phyloP scores from a whole-genome alignment of 1,140 invertebrate genomes.

The Danaus melanippus region DNA sequence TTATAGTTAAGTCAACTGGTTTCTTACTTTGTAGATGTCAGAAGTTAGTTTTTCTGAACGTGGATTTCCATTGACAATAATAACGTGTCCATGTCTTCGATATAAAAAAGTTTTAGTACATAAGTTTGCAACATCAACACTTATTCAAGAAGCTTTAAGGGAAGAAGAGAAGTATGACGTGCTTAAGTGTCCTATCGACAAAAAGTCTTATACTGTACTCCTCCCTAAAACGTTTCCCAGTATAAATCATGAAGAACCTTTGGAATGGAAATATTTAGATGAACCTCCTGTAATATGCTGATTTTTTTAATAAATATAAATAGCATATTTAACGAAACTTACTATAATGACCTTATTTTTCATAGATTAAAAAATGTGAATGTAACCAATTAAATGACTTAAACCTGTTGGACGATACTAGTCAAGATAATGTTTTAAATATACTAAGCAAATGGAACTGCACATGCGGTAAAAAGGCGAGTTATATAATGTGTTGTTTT shows the following conservation, averaged over 20 bases:
- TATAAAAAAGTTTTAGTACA: slow-evolving; percentile 46
- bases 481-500: slow-evolving; percentile 8
- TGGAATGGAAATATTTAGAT: slow-evolving; percentile 51
- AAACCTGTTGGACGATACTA: slow-evolving; percentile 51
- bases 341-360: slow-evolving; percentile 14
- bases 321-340: neutral
- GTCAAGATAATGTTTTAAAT: slow-evolving; percentile 58
- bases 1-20: no score
- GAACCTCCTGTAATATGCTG: slow-evolving; percentile 39
- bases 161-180: slow-evolving; percentile 41
- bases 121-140: slow-evolving; percentile 39
- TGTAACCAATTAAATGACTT: slow-evolving; percentile 57
- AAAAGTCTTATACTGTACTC: slow-evolving; percentile 50
- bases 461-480: slow-evolving; percentile 57
- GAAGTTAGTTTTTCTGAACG: slow-evolving; percentile 38
- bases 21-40: slow-evolving; percentile 31
- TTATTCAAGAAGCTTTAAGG: slow-evolving; percentile 42
- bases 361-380: slow-evolving; percentile 60
- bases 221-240: slow-evolving; percentile 46
- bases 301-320: neutral
- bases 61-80: slow-evolving; percentile 55
- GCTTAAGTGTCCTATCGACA: slow-evolving; percentile 35
- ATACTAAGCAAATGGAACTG: slow-evolving; percentile 63
- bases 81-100: slow-evolving; percentile 45
- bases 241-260: slow-evolving; percentile 39